phyloP scores from a whole-genome alignment of 2,113 vertebrate species.

The Anhinga rufa region DNA sequence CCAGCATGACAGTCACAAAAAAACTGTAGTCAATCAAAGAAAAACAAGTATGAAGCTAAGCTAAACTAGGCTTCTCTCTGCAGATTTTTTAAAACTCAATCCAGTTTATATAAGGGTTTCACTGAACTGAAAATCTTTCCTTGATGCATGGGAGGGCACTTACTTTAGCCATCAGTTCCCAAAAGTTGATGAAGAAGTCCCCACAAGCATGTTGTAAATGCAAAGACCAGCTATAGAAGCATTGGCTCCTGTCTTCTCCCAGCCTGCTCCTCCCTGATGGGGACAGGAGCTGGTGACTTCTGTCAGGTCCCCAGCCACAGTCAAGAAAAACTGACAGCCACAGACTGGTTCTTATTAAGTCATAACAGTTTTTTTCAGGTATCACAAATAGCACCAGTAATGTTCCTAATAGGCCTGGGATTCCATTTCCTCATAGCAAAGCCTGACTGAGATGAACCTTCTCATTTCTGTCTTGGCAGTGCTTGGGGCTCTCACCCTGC shows the following conservation, averaged over 20 bases:
- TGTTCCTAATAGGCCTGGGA: background rate
- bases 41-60: background rate
- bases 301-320: background rate
- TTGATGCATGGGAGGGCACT: background rate
- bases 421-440: background rate
- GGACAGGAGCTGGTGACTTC: background rate
- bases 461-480: background rate
- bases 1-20: background rate
- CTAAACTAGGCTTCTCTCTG: background rate
- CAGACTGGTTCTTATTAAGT: background rate
- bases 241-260: background rate
- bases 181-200: background rate
- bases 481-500: background rate
- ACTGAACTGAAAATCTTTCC: background rate
- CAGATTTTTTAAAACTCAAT: background rate
- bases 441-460: background rate
- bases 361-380: background rate
- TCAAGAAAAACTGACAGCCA: background rate
- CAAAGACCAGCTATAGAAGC: background rate
- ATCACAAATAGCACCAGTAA: background rate
- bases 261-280: background rate
- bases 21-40: background rate
- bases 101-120: background rate
- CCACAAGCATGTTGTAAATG: background rate
- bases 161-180: background rate